Evolutionary conservation across 2,888 invertebrate genomes (phyloP).

Genomic region (Drosophila lutescens): DNA sequence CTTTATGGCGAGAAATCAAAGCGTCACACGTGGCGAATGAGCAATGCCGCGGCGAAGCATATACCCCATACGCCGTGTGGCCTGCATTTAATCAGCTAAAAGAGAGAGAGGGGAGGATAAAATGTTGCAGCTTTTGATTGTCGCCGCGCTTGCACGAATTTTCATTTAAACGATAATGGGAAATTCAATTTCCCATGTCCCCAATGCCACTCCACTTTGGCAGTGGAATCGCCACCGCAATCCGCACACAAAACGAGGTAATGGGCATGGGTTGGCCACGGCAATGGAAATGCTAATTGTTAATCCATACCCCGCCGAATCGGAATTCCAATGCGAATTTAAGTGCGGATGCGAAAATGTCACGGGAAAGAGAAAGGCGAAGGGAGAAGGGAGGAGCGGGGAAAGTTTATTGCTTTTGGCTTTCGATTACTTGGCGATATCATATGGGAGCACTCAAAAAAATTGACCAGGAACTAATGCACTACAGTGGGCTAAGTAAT

Average conservation of each 20-base stretch:
- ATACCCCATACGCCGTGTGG: constrained; percentile 1
- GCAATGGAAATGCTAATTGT: constrained; percentile 68
- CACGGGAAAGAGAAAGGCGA: no score
- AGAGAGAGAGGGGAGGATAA: neutral
- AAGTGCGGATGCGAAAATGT: constrained; percentile 9
- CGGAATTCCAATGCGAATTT: constrained; percentile 16
- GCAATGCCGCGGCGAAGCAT: constrained; percentile 40
- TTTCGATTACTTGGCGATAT: constrained; percentile 53
- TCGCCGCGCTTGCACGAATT: constrained; percentile 54
- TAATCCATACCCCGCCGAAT: constrained; percentile 32
- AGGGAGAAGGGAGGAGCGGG: neutral
- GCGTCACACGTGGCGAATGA: constrained; percentile 65
- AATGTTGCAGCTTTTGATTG: constrained; percentile 33
- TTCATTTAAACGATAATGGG: constrained; percentile 72
- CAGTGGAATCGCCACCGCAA: constrained; percentile 8
- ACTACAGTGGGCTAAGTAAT: neutral
- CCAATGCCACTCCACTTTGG: neutral
- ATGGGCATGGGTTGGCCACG: constrained; percentile 55
- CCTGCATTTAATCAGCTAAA: constrained; percentile 61
- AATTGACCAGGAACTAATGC: constrained; percentile 3
- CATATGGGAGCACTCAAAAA: constrained; percentile 20
- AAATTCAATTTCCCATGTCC: constrained; percentile 65
- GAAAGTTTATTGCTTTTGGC: constrained; percentile 36
- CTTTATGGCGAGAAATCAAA: constrained; percentile 68
- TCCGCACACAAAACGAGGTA: constrained; percentile 52